A percentile compares a stretch with the other conserved stretches of the same genome.
Conservation (phyloP, 2,113 vertebrate species). For the Abramis brama region DNA sequence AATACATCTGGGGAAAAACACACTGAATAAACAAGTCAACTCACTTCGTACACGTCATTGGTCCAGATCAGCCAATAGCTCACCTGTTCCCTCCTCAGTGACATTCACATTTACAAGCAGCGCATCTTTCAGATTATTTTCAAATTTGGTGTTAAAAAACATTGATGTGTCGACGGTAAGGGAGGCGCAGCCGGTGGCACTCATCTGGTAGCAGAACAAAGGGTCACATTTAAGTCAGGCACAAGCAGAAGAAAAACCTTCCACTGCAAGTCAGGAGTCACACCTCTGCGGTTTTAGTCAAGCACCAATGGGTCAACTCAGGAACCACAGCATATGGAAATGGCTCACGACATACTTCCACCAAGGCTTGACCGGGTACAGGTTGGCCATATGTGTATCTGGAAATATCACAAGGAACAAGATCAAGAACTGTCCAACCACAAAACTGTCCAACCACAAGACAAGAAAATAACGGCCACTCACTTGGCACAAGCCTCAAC, state of each 20-base stretch:
- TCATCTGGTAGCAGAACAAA: background rate
- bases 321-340: background rate
- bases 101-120: constrained; percentile 40
- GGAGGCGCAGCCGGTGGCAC: background rate
- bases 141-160: constrained; percentile 51
- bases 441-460: background rate
- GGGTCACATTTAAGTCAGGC: background rate
- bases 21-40: background rate
- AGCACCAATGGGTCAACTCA: background rate
- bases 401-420: background rate
- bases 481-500: constrained; percentile 67
- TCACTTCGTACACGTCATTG: too few relatives aligned
- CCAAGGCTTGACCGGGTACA: constrained; percentile 61
- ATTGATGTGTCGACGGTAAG: background rate
- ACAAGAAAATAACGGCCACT: constrained; percentile 33
- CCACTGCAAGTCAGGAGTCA: background rate
- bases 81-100: constrained; percentile 72
- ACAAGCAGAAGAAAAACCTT: background rate
- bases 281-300: background rate
- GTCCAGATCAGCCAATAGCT: background rate
- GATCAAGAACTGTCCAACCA: too few relatives aligned
- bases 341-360: constrained; percentile 54
- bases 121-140: background rate
- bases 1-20: too few relatives aligned
- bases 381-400: constrained; percentile 75